Evolutionary conservation across 2,888 invertebrate species (phyloP).

Genomic region (Galeruca laticollis): DNA sequence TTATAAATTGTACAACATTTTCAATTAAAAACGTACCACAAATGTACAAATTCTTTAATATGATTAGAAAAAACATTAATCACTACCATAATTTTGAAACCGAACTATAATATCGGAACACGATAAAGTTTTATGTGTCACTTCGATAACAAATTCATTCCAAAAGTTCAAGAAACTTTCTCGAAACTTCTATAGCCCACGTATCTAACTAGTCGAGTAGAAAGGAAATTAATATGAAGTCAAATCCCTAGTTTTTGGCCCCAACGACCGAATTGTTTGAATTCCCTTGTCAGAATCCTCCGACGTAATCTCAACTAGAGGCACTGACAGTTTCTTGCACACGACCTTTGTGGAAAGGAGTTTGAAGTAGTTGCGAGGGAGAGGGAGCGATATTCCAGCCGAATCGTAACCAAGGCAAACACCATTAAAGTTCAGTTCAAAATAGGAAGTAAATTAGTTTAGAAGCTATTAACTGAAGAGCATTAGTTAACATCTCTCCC

Average conservation of each 20-base stretch:
- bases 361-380: conserved; percentile 9
- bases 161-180: conserved; percentile 7
- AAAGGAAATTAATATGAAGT: conserved; percentile 14
- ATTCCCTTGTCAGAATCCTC: conserved; percentile 15
- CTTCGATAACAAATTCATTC: conserved; percentile 19
- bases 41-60: too few species aligned
- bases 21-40: too few species aligned
- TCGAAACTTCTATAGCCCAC: neutral
- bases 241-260: conserved; percentile 18
- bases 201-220: neutral
- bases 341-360: conserved; percentile 21
- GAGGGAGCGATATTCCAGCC: conserved; percentile 27
- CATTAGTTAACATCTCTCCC: conserved; percentile 40
- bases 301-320: conserved; percentile 17
- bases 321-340: conserved; percentile 17
- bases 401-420: conserved; percentile 39
- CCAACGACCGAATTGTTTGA: conserved; percentile 7
- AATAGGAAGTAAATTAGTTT: conserved; percentile 44
- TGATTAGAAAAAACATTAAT: too few species aligned
- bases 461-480: conserved; percentile 37
- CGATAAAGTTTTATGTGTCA: neutral
- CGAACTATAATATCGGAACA: too few species aligned
- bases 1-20: too few species aligned
- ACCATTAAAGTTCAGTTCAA: conserved; percentile 43
- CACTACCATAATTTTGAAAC: too few species aligned